Percentiles rank a stretch among this genome's conserved stretches.
phyloP scores from a whole-genome alignment of 2,113 vertebrate genomes.

The Python bivittatus region DNA sequence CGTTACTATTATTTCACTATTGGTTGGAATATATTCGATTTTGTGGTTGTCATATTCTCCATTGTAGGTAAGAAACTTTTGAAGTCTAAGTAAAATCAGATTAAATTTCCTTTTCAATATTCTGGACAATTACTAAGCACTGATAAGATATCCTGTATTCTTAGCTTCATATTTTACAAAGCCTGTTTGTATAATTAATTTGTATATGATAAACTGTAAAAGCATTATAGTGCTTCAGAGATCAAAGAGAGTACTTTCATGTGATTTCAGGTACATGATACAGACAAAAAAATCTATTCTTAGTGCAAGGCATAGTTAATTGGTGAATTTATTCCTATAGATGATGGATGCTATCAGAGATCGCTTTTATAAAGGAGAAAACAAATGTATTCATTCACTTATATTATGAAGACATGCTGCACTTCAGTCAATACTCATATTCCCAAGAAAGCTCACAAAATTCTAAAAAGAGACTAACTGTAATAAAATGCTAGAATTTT shows the following conservation, averaged over 20 bases:
- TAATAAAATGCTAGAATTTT: neutral
- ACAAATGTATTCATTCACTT: neutral
- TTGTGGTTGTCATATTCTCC: slow-evolving; percentile 95
- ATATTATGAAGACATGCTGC: neutral
- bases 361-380: neutral
- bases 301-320: neutral
- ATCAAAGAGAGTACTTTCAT: neutral
- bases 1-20: slow-evolving; percentile 92
- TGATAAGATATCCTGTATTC: neutral
- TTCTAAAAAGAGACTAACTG: neutral
- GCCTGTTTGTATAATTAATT: neutral
- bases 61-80: slow-evolving; percentile 85
- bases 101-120: neutral
- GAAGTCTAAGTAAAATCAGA: slow-evolving; percentile 9
- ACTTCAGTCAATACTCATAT: neutral
- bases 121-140: neutral
- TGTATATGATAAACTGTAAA: neutral
- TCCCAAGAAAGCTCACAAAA: neutral
- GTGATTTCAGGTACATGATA: neutral
- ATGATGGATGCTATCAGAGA: neutral
- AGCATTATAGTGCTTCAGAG: neutral
- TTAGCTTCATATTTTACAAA: neutral
- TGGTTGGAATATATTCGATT: slow-evolving; percentile 98
- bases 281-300: neutral
- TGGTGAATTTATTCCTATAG: neutral